These are phyloP conservation scores for Octodonta nipae DNA, from an alignment of 2,888 invertebrate genomes.

Conservation along the genomic window DNA sequence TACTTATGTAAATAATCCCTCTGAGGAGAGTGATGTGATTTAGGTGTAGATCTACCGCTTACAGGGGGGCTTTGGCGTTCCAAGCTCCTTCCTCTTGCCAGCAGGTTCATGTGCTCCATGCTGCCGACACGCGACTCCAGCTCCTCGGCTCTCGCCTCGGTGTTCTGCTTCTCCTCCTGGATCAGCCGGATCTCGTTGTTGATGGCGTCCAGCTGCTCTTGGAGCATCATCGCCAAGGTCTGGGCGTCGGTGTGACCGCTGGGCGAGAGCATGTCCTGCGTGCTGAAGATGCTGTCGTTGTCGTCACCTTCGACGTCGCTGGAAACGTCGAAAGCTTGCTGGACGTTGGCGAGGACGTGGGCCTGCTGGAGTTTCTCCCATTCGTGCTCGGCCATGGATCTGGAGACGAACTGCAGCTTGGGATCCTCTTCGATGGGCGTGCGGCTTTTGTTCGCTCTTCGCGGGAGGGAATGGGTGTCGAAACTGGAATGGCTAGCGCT, in stretches of 20 bases:
- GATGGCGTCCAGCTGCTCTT: slow-evolving; percentile 98
- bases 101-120: slow-evolving; percentile 83
- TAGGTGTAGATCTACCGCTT: slow-evolving; percentile 79
- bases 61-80: slow-evolving; percentile 69
- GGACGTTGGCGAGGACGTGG: slow-evolving; percentile 62
- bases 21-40: slow-evolving; percentile 65
- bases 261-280: slow-evolving; percentile 59
- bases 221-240: slow-evolving; percentile 93
- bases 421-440: slow-evolving; percentile 50
- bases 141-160: slow-evolving; percentile 94
- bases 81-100: slow-evolving; percentile 58
- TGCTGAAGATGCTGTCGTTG: slow-evolving; percentile 62
- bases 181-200: slow-evolving; percentile 88
- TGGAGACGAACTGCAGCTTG: slow-evolving; percentile 37
- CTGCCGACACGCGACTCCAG: slow-evolving; percentile 91
- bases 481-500: slow-evolving; percentile 67
- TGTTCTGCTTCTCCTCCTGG: slow-evolving; percentile 57
- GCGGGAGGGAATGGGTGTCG: slow-evolving; percentile 59
- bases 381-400: slow-evolving; percentile 53
- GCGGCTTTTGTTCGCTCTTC: slow-evolving; percentile 46
- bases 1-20: slow-evolving; percentile 83
- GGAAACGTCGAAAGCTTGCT: slow-evolving; percentile 82
- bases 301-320: slow-evolving; percentile 71
- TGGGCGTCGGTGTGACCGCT: slow-evolving; percentile 74
- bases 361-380: slow-evolving; percentile 89